Evolutionary conservation across 2,888 invertebrate genomes (phyloP).

Genomic region (Athalia cordata): DNA sequence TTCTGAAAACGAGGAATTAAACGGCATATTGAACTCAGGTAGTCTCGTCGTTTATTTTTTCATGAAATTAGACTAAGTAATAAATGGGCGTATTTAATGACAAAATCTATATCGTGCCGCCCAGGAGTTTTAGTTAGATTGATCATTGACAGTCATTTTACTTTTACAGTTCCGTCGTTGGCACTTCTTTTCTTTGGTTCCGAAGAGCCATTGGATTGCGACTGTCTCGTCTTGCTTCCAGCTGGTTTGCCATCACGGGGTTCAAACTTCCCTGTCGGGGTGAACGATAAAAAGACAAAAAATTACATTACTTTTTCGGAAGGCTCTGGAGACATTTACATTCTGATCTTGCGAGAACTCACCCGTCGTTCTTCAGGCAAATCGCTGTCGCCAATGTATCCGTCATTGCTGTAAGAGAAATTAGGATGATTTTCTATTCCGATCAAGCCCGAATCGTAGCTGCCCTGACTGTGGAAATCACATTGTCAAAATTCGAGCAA

Average conservation of each 20-base stretch:
- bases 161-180: constrained; percentile 30
- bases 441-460: constrained; percentile 80
- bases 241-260: constrained; percentile 30
- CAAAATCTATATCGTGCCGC: not conserved
- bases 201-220: constrained; percentile 22
- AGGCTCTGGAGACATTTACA: not conserved
- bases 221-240: not conserved
- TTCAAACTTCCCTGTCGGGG: constrained; percentile 32
- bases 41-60: too few relatives aligned
- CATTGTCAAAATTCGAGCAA: constrained; percentile 26
- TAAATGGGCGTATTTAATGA: not conserved
- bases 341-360: constrained; percentile 12
- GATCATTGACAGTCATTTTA: not conserved
- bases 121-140: not conserved
- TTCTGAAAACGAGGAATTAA: too few relatives aligned
- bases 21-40: too few relatives aligned
- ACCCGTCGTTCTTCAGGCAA: constrained; percentile 44
- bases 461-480: constrained; percentile 74
- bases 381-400: constrained; percentile 53
- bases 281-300: not conserved
- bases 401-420: constrained; percentile 74
- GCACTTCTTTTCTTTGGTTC: not conserved
- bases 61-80: too few relatives aligned
- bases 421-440: constrained; percentile 82
- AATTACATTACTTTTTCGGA: not conserved